phyloP scores from a whole-genome alignment of 92 coral and sea anemone genomes.

The Porites evermanni region DNA sequence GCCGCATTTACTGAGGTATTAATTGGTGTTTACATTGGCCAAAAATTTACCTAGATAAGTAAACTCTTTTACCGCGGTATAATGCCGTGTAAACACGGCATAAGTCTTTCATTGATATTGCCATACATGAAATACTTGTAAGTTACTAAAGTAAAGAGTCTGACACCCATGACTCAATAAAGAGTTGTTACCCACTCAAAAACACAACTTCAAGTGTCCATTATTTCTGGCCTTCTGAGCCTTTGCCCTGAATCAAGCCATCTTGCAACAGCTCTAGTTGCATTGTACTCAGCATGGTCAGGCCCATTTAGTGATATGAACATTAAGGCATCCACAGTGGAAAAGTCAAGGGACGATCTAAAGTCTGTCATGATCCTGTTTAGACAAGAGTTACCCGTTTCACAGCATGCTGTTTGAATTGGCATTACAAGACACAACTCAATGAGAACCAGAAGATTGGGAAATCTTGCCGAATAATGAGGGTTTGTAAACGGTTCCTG shows the following conservation, averaged over 20 bases:
- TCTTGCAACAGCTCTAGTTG: constrained; percentile 29
- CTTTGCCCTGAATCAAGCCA: background rate
- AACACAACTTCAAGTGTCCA: constrained; percentile 30
- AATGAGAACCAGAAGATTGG: constrained; percentile 31
- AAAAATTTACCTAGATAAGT: constrained; percentile 36
- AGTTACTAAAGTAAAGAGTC: constrained; percentile 50
- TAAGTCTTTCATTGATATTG: constrained; percentile 36
- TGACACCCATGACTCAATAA: constrained; percentile 47
- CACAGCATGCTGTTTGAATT: constrained; percentile 46
- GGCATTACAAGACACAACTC: constrained; percentile 58
- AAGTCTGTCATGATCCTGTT: constrained; percentile 51
- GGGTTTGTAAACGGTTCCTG: constrained; percentile 42
- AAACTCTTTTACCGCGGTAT: constrained; percentile 14
- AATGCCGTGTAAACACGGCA: constrained; percentile 28
- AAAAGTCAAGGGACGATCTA: constrained; percentile 34
- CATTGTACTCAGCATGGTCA: constrained; percentile 24
- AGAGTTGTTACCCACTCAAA: constrained; percentile 39
- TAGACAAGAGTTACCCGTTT: constrained; percentile 36
- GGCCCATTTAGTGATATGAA: constrained; percentile 48
- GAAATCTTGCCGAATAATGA: constrained; percentile 28
- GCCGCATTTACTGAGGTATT: constrained; percentile 22
- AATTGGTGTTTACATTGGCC: constrained; percentile 28
- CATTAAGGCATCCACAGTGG: constrained; percentile 42
- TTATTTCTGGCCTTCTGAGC: constrained; percentile 51
- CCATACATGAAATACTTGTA: constrained; percentile 48